Conservation (phyloP, 2,888 invertebrate genomes). For the Rhamnusium bicolor region DNA sequence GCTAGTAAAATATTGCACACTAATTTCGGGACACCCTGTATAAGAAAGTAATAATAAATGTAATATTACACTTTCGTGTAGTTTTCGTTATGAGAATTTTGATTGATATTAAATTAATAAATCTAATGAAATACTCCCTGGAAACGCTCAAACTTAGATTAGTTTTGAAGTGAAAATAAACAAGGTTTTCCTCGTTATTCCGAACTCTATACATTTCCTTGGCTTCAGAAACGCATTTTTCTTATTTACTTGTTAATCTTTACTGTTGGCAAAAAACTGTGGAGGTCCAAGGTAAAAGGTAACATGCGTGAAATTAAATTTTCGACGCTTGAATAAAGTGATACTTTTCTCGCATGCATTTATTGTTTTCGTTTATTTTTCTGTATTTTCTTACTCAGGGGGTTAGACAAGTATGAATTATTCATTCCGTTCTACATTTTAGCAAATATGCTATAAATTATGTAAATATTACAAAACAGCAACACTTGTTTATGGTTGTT, state of each 20-base stretch:
- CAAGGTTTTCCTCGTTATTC: neutral
- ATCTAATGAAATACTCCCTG: too few relatives aligned
- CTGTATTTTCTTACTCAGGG: too few relatives aligned
- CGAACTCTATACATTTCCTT: neutral
- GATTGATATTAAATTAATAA: too few relatives aligned
- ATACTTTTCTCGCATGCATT: neutral
- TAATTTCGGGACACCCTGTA: too few relatives aligned
- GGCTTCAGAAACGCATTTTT: neutral
- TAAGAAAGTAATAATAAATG: too few relatives aligned
- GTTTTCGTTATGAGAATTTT: neutral
- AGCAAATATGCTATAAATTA: too few relatives aligned
- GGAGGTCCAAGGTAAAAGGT: neutral
- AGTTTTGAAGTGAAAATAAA: neutral
- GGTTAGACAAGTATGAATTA: too few relatives aligned
- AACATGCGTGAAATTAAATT: neutral
- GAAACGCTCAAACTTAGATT: neutral
- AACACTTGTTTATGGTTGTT: too few relatives aligned
- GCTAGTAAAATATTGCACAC: too few relatives aligned
- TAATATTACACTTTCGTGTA: neutral
- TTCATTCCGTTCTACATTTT: too few relatives aligned
- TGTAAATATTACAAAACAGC: too few relatives aligned
- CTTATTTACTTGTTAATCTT: neutral
- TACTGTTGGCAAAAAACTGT: neutral
- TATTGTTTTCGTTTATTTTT: too few relatives aligned
- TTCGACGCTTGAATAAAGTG: neutral